Conservation (phyloP, 2,113 vertebrate genomes). For the Poeciliopsis retropinna region DNA sequence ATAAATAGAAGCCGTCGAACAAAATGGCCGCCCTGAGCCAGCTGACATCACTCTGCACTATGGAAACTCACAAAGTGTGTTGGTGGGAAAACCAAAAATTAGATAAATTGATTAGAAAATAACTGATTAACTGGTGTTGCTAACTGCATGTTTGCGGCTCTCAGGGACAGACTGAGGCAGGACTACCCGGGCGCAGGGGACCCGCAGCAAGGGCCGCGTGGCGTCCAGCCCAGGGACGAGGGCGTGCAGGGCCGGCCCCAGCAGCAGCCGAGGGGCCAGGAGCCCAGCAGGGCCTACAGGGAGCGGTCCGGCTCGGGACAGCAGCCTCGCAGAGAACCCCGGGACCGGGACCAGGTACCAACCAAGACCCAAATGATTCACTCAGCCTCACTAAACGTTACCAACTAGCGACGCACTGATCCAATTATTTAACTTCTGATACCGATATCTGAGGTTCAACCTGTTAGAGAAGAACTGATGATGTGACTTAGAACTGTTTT, state of each 20-base stretch:
- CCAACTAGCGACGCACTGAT: no score
- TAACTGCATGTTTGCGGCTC: neutral
- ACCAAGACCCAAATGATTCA: neutral
- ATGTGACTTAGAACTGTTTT: no score
- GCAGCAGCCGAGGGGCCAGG: slow-evolving; percentile 84
- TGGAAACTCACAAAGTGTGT: no score
- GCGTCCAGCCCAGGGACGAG: slow-evolving; percentile 51
- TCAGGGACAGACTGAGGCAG: slow-evolving; percentile 63
- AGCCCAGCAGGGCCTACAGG: slow-evolving; percentile 70
- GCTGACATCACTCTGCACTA: no score
- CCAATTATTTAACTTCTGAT: no score
- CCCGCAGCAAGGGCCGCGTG: slow-evolving; percentile 57
- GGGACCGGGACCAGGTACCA: slow-evolving; percentile 65
- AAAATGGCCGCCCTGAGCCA: no score
- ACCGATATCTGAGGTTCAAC: no score
- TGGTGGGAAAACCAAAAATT: no score
- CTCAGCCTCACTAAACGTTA: neutral
- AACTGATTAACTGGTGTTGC: no score
- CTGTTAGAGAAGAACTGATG: no score
- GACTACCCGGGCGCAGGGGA: slow-evolving; percentile 59
- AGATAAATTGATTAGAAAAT: no score
- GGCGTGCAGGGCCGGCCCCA: slow-evolving; percentile 69
- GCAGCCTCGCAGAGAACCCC: slow-evolving; percentile 61
- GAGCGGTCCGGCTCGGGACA: slow-evolving; percentile 60
- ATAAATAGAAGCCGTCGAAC: no score